Evolutionary conservation across 2,797 vertebrate species (phyloP).

Genomic region (Melopsittacus undulatus): DNA sequence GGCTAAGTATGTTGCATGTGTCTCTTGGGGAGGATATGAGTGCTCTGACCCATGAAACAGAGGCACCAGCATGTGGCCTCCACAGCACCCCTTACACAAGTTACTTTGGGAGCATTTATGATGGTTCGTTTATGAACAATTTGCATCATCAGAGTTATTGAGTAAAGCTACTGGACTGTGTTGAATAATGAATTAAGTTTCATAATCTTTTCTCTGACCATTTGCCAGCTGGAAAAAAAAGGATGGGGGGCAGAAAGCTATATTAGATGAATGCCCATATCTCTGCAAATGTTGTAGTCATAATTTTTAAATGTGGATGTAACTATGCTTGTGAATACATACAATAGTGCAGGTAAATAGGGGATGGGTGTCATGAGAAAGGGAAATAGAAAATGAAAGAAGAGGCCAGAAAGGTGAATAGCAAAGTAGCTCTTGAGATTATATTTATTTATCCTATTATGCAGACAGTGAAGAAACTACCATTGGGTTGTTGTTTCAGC

Average conservation of each 20-base stretch:
- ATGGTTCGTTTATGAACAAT: background rate
- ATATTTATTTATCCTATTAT: too few species aligned
- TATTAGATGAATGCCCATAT: background rate
- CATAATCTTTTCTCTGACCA: background rate
- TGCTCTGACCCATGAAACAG: background rate
- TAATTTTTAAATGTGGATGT: background rate
- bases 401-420: background rate
- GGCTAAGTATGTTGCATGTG: background rate
- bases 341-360: background rate
- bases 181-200: conserved; percentile 48
- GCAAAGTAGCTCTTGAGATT: background rate
- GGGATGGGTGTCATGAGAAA: background rate
- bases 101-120: fast-evolving
- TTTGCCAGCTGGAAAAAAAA: conserved; percentile 6
- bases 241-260: fast-evolving
- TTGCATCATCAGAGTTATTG: background rate
- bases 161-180: background rate
- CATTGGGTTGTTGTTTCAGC: background rate
- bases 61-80: background rate
- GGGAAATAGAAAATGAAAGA: background rate
- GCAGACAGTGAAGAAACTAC: background rate
- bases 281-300: background rate
- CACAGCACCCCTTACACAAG: background rate
- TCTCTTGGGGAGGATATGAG: background rate
- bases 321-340: background rate